Base-by-base conservation (phyloP, 2,797 vertebrate species). In the Rhinoraja longicauda region DNA sequence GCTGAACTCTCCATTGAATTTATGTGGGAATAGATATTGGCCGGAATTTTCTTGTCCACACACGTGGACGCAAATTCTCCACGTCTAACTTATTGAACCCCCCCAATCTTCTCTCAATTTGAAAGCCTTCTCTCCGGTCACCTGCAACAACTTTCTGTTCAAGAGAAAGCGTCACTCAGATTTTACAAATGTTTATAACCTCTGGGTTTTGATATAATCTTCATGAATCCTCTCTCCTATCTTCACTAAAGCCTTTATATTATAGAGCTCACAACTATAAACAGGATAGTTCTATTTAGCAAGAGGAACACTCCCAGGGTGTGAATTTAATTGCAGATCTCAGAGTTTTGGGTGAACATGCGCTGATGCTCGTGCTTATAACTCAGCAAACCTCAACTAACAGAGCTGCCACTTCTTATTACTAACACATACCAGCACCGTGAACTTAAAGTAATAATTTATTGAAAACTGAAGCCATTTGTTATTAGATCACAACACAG, bases 401-500 rank as follows among this genome's bases (percentile, higher is more conserved):
- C 45, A 6, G 24, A 84, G 57, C 45, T 53, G 29, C 81, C 29
- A 26, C 29, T 84, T 84, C 24, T 24, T 29, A 26, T 84, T 19
- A 53, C 45, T 9, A 26, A 84, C 45, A 82, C 19, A 45, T 36
- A 82, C 45, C 88, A 72, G n/a, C 0, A 91, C 21, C 21, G 75
- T 17, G 70, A 92, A 75, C 75, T 92, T 53, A 92, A 75, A 92
- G 72, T n/a, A 17, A 32, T 17, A 92, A 53, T 73, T 92, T 75
- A 15, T 32, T 92, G 70, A 53, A 92, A 92, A 92, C 75, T 92
- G 39, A 21, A 92, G 39, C 32, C 12, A 92, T 92, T 92, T 57
- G 13, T 92, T 92, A 73, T 19, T 2, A 92, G 1, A 0, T 67
- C 29, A 36, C 26, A 53, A 75, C 39, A 92, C 36, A 57, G n/a